A percentile compares a stretch with the other conserved stretches of the same genome.
These are phyloP conservation scores for Aporophyla nigra DNA, from an alignment of 2,888 invertebrate species.

Conservation along the genomic window DNA sequence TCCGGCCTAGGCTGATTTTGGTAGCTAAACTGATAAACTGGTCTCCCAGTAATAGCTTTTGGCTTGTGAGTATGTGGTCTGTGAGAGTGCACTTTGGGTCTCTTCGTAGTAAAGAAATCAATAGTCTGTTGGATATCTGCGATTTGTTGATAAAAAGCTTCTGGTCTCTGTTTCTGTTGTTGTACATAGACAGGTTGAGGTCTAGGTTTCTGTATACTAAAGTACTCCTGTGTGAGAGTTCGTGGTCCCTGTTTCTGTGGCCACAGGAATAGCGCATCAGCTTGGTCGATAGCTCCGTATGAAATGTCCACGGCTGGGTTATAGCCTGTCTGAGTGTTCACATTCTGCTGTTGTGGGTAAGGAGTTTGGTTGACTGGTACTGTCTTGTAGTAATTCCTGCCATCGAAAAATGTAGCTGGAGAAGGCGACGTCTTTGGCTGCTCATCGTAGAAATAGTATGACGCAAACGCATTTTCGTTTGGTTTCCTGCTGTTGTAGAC, in stretches of 20 bases:
- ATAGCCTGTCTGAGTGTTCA: conserved; percentile 81
- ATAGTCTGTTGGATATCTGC: conserved; percentile 92
- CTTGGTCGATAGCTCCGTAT: conserved; percentile 86
- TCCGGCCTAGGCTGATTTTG: conserved; percentile 91
- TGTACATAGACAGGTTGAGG: conserved; percentile 83
- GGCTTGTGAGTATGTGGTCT: conserved; percentile 85
- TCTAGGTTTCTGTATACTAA: conserved; percentile 88
- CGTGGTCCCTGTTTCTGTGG: conserved; percentile 89
- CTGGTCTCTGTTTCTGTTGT: conserved; percentile 85
- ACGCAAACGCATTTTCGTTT: conserved; percentile 88
- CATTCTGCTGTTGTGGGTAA: conserved; percentile 78
- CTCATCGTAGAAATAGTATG: conserved; percentile 93
- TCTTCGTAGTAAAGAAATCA: conserved; percentile 91
- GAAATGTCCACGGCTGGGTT: conserved; percentile 85
- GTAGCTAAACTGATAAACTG: conserved; percentile 94
- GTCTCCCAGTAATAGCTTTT: conserved; percentile 90
- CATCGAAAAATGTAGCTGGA: conserved; percentile 88
- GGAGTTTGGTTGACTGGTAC: conserved; percentile 77
- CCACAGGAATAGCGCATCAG: conserved; percentile 87
- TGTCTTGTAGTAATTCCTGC: conserved; percentile 87
- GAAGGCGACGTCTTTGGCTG: conserved; percentile 90
- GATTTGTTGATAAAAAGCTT: conserved; percentile 92
- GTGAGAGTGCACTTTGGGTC: conserved; percentile 88
- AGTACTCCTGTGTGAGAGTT: conserved; percentile 89
- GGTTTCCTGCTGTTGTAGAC: conserved; percentile 86